Evolutionary conservation across 1,140 invertebrate genomes (phyloP), one percentile per base, ranked within the genome.

Genomic region (Pygmarrhopalites habei): DNA sequence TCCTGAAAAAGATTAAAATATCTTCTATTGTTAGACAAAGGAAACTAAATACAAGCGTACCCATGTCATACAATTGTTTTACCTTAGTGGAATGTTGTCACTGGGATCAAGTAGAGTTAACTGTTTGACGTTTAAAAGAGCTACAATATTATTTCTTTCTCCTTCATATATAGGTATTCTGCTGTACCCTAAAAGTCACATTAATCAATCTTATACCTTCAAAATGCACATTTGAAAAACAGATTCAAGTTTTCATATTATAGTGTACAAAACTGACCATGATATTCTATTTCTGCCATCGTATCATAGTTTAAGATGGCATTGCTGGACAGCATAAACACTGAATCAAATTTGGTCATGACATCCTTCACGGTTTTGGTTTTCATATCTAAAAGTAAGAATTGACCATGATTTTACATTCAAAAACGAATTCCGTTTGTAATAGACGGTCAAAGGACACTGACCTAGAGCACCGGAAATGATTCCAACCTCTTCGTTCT

Each of bases 61-160:
- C n/a, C n/a, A n/a, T n/a, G n/a, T n/a, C n/a, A n/a, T n/a, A n/a
- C n/a, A n/a, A n/a, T n/a, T n/a, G n/a, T n/a, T n/a, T n/a, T n/a
- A n/a, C n/a, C n/a, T 77, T 25, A 86, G 72, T 5, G 80, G 81
- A 19, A 81, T 82, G 39, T 53, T 62, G 65, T 79, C 83, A 72
- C 83, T 81, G 7, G 84, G 82, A 75, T 86, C 85, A 46, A 86
- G 75, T 41, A 86, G 78, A 4, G 84, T 82, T 35, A 86, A 73
- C 74, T 86, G 84, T 72, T 85, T 85, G 26, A 83, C 82, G 69
- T 85, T 83, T 0, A 86, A 73, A 17, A 86, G 67, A 58, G 79
- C 79, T 2, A 84, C 77, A 60, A 86, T 81, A 69, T 83, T 84
- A 19, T 77, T 75, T 21, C 82, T 75, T 29, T 73, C 71, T n/a